Evolutionary conservation across 2,888 invertebrate species (phyloP), one percentile per base, ranked within the genome.

Genomic region (Hipparchia semele): DNA sequence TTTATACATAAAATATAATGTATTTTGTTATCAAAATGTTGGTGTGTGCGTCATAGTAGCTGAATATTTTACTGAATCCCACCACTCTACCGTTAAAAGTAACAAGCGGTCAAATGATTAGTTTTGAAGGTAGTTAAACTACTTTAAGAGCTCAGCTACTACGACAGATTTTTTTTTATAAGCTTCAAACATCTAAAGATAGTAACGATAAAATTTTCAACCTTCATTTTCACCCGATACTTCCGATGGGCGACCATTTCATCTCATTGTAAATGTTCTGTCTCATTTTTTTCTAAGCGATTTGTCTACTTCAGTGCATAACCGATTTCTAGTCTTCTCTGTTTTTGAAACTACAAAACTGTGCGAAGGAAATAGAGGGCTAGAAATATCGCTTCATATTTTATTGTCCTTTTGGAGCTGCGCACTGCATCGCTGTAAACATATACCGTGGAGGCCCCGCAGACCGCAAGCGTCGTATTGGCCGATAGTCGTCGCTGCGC

Each of bases 221-320:
- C 60, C 60, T 69, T 69, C 74, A 71, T 69, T 60, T 71, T 79
- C 77, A 77, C 73, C 71, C 46, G 60, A 60, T 79, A 79, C 79
- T 79, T 79, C 79, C 56, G 73, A 73, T 76, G 78, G 76, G 71
- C 62, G 49, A 66, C 72, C 74, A 58, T 75, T 69, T 65, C 77
- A 78, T 76, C 45, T 69, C 78, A 76, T 78, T 70, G 33, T 67
- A 60, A 65, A 58, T 75, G 71, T 76, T 73, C 56, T 67, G 23
- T 68, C 64, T 74, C 39, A 46, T 68, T 61, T 39, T 72, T 66
- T 61, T 45, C 53, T 62, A 54, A 54, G 68, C 33, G 60, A 73
- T 62, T 39, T 68, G 54, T 70, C 65, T 23, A 49, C 23, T 68
- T 54, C 60, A 13, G 54, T 62, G 66, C 61, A 61, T 62, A 60